Evolutionary conservation across 1,140 invertebrate species (phyloP), one percentile per base, ranked within the genome.

Genomic region (Lepidurus couesii): DNA sequence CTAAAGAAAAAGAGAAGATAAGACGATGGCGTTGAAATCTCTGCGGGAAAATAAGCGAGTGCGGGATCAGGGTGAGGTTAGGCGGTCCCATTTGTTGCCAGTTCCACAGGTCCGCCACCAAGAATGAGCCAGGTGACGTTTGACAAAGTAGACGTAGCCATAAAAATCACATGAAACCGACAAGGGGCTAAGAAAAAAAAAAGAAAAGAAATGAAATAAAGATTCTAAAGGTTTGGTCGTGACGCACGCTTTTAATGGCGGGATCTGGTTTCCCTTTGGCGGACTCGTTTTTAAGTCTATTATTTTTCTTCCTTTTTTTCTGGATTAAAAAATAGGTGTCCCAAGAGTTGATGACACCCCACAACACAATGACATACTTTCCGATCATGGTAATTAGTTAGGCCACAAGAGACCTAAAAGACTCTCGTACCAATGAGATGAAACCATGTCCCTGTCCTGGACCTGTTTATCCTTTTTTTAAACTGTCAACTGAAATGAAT

Each of bases 181-280:
- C 53, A 65, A 13, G 21, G 21, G 53, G 53, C 9, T n/a, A 16
- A 13, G 13, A 65, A 65, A 21, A 65, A 65, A 34, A 26, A 26
- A 26, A 26, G 26, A 26, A 26, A 34, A 34, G 26, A 34, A 34
- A 34, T 4, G 34, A 34, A 34, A 34, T 34, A 34, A 34, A 34
- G 53, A 65, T n/a, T 65, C 53, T n/a, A 65, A 65, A 65, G 53
- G 53, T 65, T 65, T 16, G 53, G 53, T 65, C 53, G 53, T 65
- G 53, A 65, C 13, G 53, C 53, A 65, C 13, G 53, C 53, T 65
- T 65, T 65, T 65, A 65, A 65, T 65, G 53, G 53, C 53, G 53
- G 53, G 53, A 65, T 65, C 53, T 65, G 53, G 53, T 65, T 65
- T 65, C 53, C 53, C 53, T 65, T 65, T 65, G 53, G 53, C 53